These are phyloP conservation scores for Smittia sp. DNA, from an alignment of 2,888 invertebrate species.

Conservation along the genomic window DNA sequence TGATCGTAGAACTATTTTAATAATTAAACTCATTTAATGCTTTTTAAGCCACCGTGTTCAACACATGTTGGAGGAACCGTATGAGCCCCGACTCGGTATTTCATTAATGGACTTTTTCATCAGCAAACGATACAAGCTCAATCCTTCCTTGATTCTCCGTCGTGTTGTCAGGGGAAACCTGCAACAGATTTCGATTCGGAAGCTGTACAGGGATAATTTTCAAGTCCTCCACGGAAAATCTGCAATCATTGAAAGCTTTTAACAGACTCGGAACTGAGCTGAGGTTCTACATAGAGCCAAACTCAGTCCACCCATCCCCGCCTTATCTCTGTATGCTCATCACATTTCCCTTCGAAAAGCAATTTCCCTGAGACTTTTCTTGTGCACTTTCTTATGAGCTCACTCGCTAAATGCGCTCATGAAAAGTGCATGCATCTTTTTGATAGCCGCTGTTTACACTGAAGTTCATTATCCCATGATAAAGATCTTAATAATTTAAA, in stretches of 20 bases:
- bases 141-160: too few species aligned
- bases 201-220: too few species aligned
- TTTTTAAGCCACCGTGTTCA: slow-evolving; percentile 6
- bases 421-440: slow-evolving; percentile 15
- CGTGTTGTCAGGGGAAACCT: too few species aligned
- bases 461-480: slow-evolving; percentile 12
- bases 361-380: neutral
- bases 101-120: too few species aligned
- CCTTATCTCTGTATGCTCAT: neutral
- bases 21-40: slow-evolving; percentile 34
- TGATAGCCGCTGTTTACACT: slow-evolving; percentile 22
- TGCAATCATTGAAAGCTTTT: too few species aligned
- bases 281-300: too few species aligned
- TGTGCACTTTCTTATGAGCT: neutral
- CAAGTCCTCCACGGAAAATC: too few species aligned
- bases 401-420: neutral
- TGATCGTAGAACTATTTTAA: slow-evolving; percentile 20
- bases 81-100: too few species aligned
- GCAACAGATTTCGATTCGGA: too few species aligned
- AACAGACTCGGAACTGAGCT: too few species aligned
- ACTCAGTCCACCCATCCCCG: too few species aligned
- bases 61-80: neutral
- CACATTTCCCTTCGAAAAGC: neutral
- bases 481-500: slow-evolving; percentile 40
- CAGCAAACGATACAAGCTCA: too few species aligned